phyloP scores from a whole-genome alignment of 2,113 vertebrate genomes.

The Oryctolagus cuniculus region DNA sequence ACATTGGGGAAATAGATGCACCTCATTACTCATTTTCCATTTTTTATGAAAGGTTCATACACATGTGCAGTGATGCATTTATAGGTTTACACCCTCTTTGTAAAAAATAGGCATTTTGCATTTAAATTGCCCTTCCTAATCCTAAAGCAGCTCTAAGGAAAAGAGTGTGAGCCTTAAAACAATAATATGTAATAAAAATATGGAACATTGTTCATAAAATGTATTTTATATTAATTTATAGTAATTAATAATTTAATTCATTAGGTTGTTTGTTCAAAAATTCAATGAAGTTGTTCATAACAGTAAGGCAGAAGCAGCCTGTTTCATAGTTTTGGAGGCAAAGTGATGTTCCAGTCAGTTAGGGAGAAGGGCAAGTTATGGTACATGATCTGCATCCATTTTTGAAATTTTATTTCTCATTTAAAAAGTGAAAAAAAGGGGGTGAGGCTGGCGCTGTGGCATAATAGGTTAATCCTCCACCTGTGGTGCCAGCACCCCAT shows the following conservation, averaged over 20 bases:
- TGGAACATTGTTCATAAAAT: slow-evolving; percentile 12
- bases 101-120: slow-evolving; percentile 78
- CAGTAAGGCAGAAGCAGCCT: background rate
- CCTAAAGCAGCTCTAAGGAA: slow-evolving; percentile 44
- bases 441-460: too few species aligned
- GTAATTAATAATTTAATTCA: slow-evolving; percentile 30
- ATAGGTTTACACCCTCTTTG: slow-evolving; percentile 79
- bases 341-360: background rate
- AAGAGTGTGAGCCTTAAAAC: background rate
- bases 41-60: slow-evolving; percentile 81
- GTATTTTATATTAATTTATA: slow-evolving; percentile 49
- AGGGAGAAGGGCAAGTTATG: background rate
- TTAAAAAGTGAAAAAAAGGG: background rate
- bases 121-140: slow-evolving; percentile 78
- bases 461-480: too few species aligned
- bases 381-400: background rate
- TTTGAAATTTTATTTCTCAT: background rate
- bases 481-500: too few species aligned
- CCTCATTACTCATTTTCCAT: slow-evolving; percentile 81
- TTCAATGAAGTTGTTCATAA: background rate
- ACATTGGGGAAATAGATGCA: slow-evolving; percentile 74
- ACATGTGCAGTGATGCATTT: slow-evolving; percentile 78
- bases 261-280: slow-evolving; percentile 13
- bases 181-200: slow-evolving; percentile 47
- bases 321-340: background rate